Evolutionary conservation across 1,140 invertebrate genomes (phyloP), one percentile per base, ranked within the genome.

Genomic region (Brachionus rubens): DNA sequence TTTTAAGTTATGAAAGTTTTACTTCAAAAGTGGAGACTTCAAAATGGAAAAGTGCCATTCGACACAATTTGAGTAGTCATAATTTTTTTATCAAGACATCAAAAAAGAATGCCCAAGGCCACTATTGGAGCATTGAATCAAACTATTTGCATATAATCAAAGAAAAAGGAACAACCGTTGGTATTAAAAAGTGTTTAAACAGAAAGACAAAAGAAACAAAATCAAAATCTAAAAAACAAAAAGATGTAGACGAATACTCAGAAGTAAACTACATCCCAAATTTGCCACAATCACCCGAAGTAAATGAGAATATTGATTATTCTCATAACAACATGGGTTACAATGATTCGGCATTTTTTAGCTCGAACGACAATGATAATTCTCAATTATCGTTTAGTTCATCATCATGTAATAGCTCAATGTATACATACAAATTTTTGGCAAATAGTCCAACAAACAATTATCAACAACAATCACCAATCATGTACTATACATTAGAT

Each of bases 81-180:
- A 72, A n/a, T 33, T 72, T 50, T 72, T 72, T 72, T 72, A 40
- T 72, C 1, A 72, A 72, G 46, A 72, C 68, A 36, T 54, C 16
- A 19, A 10, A 48, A 5, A 48, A 54, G 33, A 72, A 48, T 50
- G 26, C 68, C n/a, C 68, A 72, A 12, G 68, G 68, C 9, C 68
- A 72, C 30, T 72, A 26, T 72, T 72, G 68, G 68, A 50, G 28
- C 26, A 72, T 72, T n/a, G 46, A 72, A 19, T 10, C 68, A 48
- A 50, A 33, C 12, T 72, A 33, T 16, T 48, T 72, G 68, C 24
- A n/a, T 14, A n/a, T 48, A 10, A 40, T 54, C 10, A 48, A 72
- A 48, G 68, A 72, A 48, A 72, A 72, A 72, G 48, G 68, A 7
- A 54, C 19, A 3, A 72, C 28, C 2, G 24, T 36, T 9, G 36